phyloP scores from a whole-genome alignment of 35 echinoderm and acorn worm species.

The Ophiothrix spiculata region DNA sequence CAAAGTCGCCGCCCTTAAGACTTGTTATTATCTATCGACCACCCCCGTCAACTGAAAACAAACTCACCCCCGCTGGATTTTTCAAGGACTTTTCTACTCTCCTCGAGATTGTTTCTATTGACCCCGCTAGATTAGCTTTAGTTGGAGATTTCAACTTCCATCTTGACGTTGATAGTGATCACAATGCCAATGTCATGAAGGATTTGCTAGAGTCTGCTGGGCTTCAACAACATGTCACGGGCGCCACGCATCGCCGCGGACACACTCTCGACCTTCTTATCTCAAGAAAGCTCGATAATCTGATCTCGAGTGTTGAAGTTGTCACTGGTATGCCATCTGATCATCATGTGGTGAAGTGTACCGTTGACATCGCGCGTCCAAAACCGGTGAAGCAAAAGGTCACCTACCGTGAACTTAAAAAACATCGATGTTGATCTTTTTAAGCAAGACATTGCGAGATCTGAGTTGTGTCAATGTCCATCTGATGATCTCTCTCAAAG shows the following conservation, averaged over 20 bases:
- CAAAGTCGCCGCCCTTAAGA: not conserved
- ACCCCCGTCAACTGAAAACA: not conserved
- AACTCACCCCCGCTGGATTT: not conserved
- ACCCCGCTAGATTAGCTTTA: not conserved
- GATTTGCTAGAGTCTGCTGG: not conserved
- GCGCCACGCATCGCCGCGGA: not conserved
- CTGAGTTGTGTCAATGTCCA: too few relatives aligned
- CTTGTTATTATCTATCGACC: not conserved
- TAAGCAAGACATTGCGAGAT: too few relatives aligned
- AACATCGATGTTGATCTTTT: not conserved
- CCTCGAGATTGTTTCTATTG: not conserved
- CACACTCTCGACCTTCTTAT: conserved; percentile 7
- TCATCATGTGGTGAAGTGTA: not conserved
- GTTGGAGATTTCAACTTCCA: conserved; percentile 29
- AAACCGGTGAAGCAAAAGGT: not conserved
- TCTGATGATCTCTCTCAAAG: too few relatives aligned
- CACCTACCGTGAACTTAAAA: not conserved
- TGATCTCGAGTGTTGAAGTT: not conserved
- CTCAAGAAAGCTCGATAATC: not conserved
- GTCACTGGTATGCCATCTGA: not conserved
- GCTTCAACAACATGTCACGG: not conserved
- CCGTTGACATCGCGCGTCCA: not conserved
- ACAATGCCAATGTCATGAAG: not conserved
- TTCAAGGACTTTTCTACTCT: conserved; percentile 16
- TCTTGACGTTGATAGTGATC: not conserved